Conservation (phyloP, 2,888 invertebrate species). For the Eilema griseolum region DNA sequence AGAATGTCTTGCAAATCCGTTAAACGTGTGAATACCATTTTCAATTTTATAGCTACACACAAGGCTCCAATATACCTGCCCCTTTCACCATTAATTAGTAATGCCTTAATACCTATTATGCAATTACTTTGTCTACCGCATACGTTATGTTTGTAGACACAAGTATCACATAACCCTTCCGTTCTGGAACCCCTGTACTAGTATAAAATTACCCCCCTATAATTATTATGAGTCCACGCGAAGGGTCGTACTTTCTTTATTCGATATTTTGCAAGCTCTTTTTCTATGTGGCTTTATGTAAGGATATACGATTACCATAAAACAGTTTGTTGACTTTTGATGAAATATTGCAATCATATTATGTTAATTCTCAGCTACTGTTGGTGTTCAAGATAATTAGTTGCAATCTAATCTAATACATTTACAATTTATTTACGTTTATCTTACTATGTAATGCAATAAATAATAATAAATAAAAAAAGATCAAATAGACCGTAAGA, state of each 20-base stretch:
- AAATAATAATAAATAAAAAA: background rate
- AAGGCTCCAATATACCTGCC: background rate
- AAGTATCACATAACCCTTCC: constrained; percentile 67
- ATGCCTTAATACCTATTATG: constrained; percentile 24
- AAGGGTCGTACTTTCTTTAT: constrained; percentile 71
- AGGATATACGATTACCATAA: constrained; percentile 44
- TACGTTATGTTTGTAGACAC: constrained; percentile 32
- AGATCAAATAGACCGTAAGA: background rate
- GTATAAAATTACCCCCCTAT: constrained; percentile 73
- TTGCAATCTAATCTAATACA: background rate
- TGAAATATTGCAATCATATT: background rate
- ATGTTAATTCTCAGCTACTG: background rate
- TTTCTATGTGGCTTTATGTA: constrained; percentile 50
- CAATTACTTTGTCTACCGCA: constrained; percentile 30
- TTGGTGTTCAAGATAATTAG: background rate
- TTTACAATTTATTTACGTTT: background rate
- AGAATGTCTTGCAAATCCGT: no score
- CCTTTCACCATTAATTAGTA: constrained; percentile 19
- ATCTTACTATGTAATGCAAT: background rate
- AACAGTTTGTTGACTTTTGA: constrained; percentile 16
- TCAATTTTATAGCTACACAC: background rate
- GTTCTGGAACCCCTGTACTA: constrained; percentile 68
- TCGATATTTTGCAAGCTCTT: constrained; percentile 63
- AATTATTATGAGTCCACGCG: constrained; percentile 67
- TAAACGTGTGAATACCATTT: background rate